phyloP scores from a whole-genome alignment of 2,888 invertebrate genomes.

The Patella caerulea region DNA sequence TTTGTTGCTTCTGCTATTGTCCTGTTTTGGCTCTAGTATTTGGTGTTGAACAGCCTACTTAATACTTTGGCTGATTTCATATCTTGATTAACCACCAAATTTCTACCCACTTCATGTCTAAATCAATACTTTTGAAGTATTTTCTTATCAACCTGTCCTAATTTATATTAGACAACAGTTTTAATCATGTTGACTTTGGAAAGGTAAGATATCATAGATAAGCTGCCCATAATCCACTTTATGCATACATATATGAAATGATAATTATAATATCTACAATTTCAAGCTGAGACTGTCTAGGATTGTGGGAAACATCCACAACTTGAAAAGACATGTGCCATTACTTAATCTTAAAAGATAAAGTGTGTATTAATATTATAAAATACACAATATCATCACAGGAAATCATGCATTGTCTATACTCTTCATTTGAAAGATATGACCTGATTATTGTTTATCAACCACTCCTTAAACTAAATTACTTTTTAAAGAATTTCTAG shows the following conservation, averaged over 20 bases:
- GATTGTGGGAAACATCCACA: no score
- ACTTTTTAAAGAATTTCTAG: no score
- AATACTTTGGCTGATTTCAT: constrained; percentile 7
- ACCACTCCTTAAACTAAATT: no score
- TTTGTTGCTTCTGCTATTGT: constrained; percentile 2
- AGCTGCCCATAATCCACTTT: constrained; percentile 4
- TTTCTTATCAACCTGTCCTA: constrained; percentile 13
- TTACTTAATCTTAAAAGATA: no score
- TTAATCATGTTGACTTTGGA: constrained; percentile 5
- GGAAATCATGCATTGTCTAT: no score
- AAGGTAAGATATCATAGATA: constrained; percentile 11
- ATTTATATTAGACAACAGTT: constrained; percentile 13
- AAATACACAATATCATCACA: no score
- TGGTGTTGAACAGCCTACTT: not conserved
- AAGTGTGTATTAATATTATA: no score
- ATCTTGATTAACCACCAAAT: constrained; percentile 11
- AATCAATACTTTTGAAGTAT: constrained; percentile 10
- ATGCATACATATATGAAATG: not conserved
- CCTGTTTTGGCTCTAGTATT: not conserved
- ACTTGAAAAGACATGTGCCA: no score
- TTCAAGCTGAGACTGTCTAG: no score
- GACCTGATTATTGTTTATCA: no score
- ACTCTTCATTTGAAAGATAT: no score
- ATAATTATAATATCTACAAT: no score
- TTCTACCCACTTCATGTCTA: constrained; percentile 8